These are phyloP conservation scores for Mormyrus proboscirostris DNA, from an alignment of 2,797 vertebrate genomes.

Conservation along the genomic window DNA sequence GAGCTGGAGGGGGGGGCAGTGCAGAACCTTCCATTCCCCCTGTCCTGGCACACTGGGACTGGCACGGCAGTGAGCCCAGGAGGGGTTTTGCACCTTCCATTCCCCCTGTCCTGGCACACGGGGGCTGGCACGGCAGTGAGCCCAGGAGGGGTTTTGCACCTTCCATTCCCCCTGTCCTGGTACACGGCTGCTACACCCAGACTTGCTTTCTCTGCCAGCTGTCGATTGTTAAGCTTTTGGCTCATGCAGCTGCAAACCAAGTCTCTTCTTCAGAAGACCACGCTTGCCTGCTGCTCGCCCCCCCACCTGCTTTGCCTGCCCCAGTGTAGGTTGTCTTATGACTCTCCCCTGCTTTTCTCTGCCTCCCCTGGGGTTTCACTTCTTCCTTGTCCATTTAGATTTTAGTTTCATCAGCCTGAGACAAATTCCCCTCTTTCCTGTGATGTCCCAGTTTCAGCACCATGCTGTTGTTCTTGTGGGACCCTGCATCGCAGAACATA, in stretches of 20 bases:
- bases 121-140: too few species aligned
- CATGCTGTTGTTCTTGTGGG: neutral
- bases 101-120: too few species aligned
- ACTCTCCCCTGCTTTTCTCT: neutral
- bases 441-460: constrained; percentile 1
- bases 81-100: too few species aligned
- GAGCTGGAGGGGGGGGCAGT: too few species aligned
- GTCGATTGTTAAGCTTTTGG: neutral
- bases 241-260: neutral
- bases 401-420: constrained; percentile 9
- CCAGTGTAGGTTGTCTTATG: neutral
- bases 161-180: too few species aligned
- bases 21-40: too few species aligned
- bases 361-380: constrained; percentile 25
- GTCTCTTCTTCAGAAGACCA: neutral
- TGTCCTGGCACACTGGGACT: too few species aligned
- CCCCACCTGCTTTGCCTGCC: neutral
- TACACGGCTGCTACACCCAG: neutral
- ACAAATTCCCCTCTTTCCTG: constrained; percentile 13
- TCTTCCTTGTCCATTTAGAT: constrained; percentile 16
- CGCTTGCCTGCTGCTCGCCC: neutral
- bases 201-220: neutral
- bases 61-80: too few species aligned
- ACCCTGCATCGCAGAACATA: neutral
- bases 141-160: too few species aligned